Conservation (phyloP, 2,888 invertebrate genomes). For the Metallyticus violacea region DNA sequence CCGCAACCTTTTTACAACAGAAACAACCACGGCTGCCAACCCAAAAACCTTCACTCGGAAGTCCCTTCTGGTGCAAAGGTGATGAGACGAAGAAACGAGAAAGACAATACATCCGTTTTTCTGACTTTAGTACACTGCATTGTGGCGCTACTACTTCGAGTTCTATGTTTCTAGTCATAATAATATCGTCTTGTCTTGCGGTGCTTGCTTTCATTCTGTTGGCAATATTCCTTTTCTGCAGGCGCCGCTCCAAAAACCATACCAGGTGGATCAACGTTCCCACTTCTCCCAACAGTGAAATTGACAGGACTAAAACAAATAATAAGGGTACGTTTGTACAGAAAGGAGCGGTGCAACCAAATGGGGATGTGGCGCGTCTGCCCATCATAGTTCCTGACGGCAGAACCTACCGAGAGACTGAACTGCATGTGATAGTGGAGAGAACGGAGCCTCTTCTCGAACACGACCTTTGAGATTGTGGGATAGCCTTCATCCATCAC, state of each 20-base stretch:
- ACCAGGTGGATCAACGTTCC: slow-evolving; percentile 29
- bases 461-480: neutral
- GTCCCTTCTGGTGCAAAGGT: slow-evolving; percentile 22
- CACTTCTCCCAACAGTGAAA: slow-evolving; percentile 4
- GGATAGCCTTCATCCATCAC: neutral
- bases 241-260: slow-evolving; percentile 3
- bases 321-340: neutral
- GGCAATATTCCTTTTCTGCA: slow-evolving; percentile 15
- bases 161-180: slow-evolving; percentile 22
- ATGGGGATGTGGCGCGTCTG: slow-evolving; percentile 9
- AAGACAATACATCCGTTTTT: slow-evolving; percentile 15
- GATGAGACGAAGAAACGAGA: slow-evolving; percentile 1
- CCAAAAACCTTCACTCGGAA: neutral
- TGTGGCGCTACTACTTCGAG: slow-evolving; percentile 12
- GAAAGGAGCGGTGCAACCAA: neutral
- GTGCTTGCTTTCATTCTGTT: slow-evolving; percentile 17
- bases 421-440: slow-evolving; percentile 82
- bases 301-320: neutral
- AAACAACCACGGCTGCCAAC: neutral
- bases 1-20: slow-evolving; percentile 23
- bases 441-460: slow-evolving; percentile 69
- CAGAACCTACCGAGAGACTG: slow-evolving; percentile 79
- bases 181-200: neutral
- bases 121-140: slow-evolving; percentile 24
- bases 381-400: slow-evolving; percentile 31